phyloP scores from a whole-genome alignment of 2,797 vertebrate genomes.

The Syngnathus acus region DNA sequence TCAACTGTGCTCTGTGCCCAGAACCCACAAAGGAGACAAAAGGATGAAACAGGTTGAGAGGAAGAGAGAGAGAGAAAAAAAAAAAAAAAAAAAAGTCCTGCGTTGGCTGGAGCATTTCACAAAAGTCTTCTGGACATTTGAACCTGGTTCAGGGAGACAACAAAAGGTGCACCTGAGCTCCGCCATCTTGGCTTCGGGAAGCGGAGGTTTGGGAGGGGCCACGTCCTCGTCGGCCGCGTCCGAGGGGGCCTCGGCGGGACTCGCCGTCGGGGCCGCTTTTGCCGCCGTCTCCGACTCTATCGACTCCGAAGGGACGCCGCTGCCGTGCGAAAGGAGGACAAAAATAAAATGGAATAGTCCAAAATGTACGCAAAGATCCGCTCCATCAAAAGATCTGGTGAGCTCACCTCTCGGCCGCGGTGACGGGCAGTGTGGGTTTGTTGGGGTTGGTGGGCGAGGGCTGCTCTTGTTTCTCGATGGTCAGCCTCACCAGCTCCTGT shows the following conservation, averaged over 20 bases:
- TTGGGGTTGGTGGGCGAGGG: conserved; percentile 86
- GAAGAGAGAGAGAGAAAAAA: conserved; percentile 42
- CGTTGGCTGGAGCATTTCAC: too few species aligned
- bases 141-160: background rate
- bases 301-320: conserved; percentile 75
- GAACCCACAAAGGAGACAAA: conserved; percentile 52
- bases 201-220: conserved; percentile 91
- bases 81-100: conserved; percentile 16
- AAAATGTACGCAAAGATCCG: too few species aligned
- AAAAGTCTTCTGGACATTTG: background rate
- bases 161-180: conserved; percentile 78
- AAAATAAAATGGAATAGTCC: conserved; percentile 5
- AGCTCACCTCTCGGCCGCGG: conserved; percentile 79
- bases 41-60: conserved; percentile 35
- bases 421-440: conserved; percentile 78
- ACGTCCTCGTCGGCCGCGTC: conserved; percentile 78
- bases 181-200: conserved; percentile 89
- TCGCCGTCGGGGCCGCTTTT: conserved; percentile 68
- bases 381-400: too few species aligned
- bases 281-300: conserved; percentile 83
- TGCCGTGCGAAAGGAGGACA: background rate
- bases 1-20: conserved; percentile 72
- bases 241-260: conserved; percentile 67
- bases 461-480: conserved; percentile 93
- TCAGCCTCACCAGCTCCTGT: conserved; percentile 93